Percentiles rank a stretch among this genome's conserved stretches.
Conservation (phyloP, 2,888 invertebrate species). For the Anorthoa munda region DNA sequence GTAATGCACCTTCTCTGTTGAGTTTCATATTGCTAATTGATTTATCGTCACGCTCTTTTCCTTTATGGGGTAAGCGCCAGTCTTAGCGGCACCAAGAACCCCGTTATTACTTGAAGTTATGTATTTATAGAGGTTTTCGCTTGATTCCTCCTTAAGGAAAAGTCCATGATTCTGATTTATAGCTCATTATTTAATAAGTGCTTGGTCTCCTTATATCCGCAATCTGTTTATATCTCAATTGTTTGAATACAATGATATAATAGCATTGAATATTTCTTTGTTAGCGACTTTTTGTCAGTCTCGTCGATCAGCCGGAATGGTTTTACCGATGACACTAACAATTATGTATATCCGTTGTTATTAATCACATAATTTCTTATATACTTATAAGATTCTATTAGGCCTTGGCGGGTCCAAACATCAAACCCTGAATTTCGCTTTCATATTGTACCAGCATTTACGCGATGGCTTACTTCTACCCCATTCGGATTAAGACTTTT, state of each 20-base stretch:
- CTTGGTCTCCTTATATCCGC: conserved; percentile 26
- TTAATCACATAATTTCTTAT: background rate
- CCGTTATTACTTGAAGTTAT: conserved; percentile 52
- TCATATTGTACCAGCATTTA: background rate
- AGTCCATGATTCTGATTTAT: conserved; percentile 13
- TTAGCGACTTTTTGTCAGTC: conserved; percentile 45
- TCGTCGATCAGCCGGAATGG: conserved; percentile 16
- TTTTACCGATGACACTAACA: background rate
- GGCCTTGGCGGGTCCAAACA: background rate
- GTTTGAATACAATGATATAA: conserved; percentile 35
- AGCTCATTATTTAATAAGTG: conserved; percentile 29
- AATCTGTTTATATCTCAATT: conserved; percentile 20
- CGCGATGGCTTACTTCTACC: background rate
- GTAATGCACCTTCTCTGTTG: conserved; percentile 47
- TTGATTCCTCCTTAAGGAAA: conserved; percentile 25
- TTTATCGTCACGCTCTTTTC: conserved; percentile 66
- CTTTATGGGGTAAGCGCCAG: conserved; percentile 58
- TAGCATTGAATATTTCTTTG: conserved; percentile 44
- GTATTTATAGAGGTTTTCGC: conserved; percentile 32
- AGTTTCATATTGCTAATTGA: conserved; percentile 67
- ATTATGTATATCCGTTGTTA: background rate
- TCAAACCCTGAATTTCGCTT: too few relatives aligned
- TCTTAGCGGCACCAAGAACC: conserved; percentile 51
- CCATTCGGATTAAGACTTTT: background rate
- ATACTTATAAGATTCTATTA: background rate